Percentiles rank a stretch among this genome's conserved stretches.
These are phyloP conservation scores for Hirundichthys speculiger DNA, from an alignment of 2,113 vertebrate genomes.

Conservation along the genomic window DNA sequence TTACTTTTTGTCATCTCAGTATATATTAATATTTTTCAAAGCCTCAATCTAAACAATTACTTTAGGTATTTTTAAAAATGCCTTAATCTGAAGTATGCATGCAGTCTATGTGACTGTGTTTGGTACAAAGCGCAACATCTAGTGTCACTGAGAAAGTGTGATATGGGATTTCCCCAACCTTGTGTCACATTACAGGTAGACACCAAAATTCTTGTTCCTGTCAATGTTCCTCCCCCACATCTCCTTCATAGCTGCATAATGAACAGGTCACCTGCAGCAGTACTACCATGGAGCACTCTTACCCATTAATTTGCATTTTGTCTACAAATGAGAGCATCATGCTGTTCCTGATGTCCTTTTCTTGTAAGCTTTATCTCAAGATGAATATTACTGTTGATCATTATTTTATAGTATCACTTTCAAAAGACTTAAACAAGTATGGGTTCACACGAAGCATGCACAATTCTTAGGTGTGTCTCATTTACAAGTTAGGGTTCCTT, in stretches of 20 bases:
- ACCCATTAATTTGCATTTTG: slow-evolving; percentile 11
- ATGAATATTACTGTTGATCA: too few relatives aligned
- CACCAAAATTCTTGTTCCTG: slow-evolving; percentile 50
- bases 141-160: not conserved
- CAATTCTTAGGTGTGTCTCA: too few relatives aligned
- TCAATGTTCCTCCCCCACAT: slow-evolving; percentile 33
- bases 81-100: not conserved
- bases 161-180: slow-evolving; percentile 12
- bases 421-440: too few relatives aligned
- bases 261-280: slow-evolving; percentile 16
- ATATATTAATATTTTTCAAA: too few relatives aligned
- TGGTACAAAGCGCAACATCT: not conserved
- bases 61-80: too few relatives aligned
- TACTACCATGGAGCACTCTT: slow-evolving; percentile 1
- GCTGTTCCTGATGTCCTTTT: not conserved
- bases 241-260: slow-evolving; percentile 14
- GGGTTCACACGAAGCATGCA: too few relatives aligned
- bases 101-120: not conserved
- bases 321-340: slow-evolving; percentile 1
- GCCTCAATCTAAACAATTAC: too few relatives aligned
- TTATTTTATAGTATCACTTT: too few relatives aligned
- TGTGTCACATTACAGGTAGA: slow-evolving; percentile 73
- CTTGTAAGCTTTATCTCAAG: too few relatives aligned
- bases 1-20: too few relatives aligned
- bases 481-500: too few relatives aligned